These are phyloP conservation scores for Eurystomus gularis DNA, from an alignment of 2,113 vertebrate species.

Conservation along the genomic window DNA sequence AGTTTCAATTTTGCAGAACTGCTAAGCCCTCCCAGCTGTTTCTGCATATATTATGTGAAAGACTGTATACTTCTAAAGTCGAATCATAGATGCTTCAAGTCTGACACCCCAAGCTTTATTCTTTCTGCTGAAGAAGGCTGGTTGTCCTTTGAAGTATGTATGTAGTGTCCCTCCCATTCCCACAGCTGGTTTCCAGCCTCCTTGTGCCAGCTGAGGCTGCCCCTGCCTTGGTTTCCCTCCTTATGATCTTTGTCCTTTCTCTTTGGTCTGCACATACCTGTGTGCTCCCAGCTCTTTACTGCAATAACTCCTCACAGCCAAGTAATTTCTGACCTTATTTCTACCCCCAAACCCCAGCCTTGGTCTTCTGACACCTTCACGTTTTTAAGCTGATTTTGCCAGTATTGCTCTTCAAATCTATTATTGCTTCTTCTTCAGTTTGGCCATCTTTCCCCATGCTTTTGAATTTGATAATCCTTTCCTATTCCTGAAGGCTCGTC, in stretches of 20 bases:
- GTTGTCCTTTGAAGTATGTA: not conserved
- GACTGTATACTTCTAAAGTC: not conserved
- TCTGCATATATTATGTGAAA: not conserved
- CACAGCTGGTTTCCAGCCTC: not conserved
- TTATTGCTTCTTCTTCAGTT: not conserved
- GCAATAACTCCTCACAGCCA: not conserved
- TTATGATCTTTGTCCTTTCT: not conserved
- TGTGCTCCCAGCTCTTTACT: not conserved
- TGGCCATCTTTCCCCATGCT: not conserved
- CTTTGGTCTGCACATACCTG: not conserved
- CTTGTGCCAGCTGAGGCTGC: not conserved
- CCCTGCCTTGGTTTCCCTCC: not conserved
- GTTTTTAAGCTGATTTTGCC: not conserved
- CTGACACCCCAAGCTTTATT: not conserved
- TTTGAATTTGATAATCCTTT: not conserved
- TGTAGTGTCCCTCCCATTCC: not conserved
- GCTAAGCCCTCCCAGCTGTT: not conserved
- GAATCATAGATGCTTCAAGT: fast-evolving
- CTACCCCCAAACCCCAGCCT: not conserved
- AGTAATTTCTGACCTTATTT: not conserved
- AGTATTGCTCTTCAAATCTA: not conserved
- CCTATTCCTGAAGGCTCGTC: not conserved
- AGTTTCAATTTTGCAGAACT: not conserved
- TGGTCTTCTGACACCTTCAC: not conserved
- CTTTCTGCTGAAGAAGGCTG: not conserved